These are phyloP conservation scores for Strigops habroptila DNA, from an alignment of 2,113 vertebrate genomes.

Conservation along the genomic window DNA sequence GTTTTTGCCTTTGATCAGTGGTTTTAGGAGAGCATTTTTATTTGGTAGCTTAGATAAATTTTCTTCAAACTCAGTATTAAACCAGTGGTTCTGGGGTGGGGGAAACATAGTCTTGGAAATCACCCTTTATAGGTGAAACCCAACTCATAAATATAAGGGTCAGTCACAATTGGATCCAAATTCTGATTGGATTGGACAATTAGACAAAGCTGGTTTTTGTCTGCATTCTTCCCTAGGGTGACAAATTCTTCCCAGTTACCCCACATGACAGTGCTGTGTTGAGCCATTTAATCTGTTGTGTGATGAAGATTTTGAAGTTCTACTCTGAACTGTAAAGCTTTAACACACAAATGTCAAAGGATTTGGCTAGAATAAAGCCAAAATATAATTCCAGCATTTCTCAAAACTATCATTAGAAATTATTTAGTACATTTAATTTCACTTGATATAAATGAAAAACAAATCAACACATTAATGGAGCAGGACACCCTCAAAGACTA, in stretches of 20 bases:
- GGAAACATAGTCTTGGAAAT: background rate
- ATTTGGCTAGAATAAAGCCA: background rate
- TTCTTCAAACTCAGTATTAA: background rate
- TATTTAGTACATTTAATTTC: background rate
- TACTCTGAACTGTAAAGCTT: background rate
- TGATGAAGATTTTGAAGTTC: background rate
- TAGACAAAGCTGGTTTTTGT: background rate
- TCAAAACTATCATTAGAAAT: background rate
- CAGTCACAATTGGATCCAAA: background rate
- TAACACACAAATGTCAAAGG: background rate
- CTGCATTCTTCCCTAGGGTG: background rate
- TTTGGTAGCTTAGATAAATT: background rate
- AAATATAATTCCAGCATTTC: background rate
- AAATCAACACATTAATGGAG: background rate
- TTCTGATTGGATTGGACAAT: background rate
- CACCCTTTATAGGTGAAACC: background rate
- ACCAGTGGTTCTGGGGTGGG: background rate
- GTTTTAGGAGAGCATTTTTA: background rate
- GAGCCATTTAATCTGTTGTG: background rate
- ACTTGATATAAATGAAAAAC: background rate
- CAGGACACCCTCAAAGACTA: background rate
- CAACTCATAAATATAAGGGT: background rate
- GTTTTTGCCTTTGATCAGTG: background rate
- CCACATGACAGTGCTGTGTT: rapidly evolving
- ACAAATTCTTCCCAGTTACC: background rate